Evolutionary conservation across 1,140 invertebrate species (phyloP), one percentile per base, ranked within the genome.

Genomic region (Calephelis nemesis): DNA sequence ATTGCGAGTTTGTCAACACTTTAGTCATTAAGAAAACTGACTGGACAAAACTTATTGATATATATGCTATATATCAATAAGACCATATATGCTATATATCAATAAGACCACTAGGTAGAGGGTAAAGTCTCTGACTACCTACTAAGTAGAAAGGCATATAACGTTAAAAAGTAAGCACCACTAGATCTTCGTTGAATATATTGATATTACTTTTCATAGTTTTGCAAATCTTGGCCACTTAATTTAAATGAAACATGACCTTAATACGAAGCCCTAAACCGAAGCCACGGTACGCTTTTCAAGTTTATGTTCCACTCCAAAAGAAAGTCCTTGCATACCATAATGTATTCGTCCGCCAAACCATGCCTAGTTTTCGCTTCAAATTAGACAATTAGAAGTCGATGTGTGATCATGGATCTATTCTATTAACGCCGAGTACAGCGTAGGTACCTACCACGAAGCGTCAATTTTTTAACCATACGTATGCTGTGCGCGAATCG

Each of bases 331-430:
- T 86, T 83, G 78, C 82, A 88, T 87, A 81, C 85, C 87, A 83
- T 83, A 84, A 87, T 86, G 82, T 83, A 90, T 91, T 88, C 82
- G 81, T 79, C 81, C 77, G 82, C 78, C 81, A 82, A 84, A 81
- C 81, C 72, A 74, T 83, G 81, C 82, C 73, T 81, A 85, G 88
- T 87, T 91, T 91, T 91, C 87, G 88, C 84, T 83, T 83, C 86
- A 91, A 91, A 91, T 91, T 87, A 91, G 88, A 88, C 88, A 84
- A 91, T 91, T 91, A 91, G 72, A 83, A 91, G 88, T 87, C 88
- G 76, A 63, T 30, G 65, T 81, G 80, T 84, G 85, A 72, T 74
- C 77, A 81, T 79, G 83, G 78, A 88, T 90, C 88, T 91, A 91
- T 91, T 88, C 77, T 88, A 91, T 91, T 91, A 90, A 91, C 88